Evolutionary conservation across 2,888 invertebrate species (phyloP), one percentile per base, ranked within the genome.

Genomic region (Sarcophaga rosellei): DNA sequence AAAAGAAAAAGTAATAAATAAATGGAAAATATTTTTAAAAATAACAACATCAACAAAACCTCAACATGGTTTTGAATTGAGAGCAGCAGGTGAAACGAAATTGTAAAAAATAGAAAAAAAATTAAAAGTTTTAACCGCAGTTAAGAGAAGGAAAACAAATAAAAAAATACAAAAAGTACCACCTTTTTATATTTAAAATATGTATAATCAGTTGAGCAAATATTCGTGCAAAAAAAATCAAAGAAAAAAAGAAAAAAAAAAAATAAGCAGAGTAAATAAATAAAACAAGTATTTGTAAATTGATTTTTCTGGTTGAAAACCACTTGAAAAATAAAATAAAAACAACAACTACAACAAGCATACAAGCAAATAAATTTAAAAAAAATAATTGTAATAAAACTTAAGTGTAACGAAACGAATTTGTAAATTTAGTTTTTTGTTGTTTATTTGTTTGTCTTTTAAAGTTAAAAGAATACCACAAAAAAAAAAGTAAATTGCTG

Each of bases 281-380:
- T 45, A 80, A 66, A 76, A 77, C 68, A 84, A 84, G 66, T 82
- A 77, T 75, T 78, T 82, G 77, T 69, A 63, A 78, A 84, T 78
- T 84, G 17, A 74, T 68, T 79, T 77, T 84, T 69, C 44, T 81
- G 70, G 25, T 65, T 78, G 44, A 62, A 69, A 75, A 76, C 17
- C 57, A 66, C 17, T 66, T 66, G 44, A 66, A 66, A 66, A 66
- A 35, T 10, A 44, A 8, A 66, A 61, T 23, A 53, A 81, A 35
- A 61, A 66, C 10, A 21, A 11, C 11, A 69, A 61, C 11, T 61
- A 59, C 20, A 63, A 61, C 6, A 35, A 35, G 6, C 35, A 76
- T 35, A 10, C 2, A 74, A 63, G 20, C 20, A 68, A 79, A 20
- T 15, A 57, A 80, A 73, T 73, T 35, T 10, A n/a, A 81, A 53